Evolutionary conservation across 1,140 invertebrate genomes (phyloP), one percentile per base, ranked within the genome.

Genomic region (Aleiodes sp.): DNA sequence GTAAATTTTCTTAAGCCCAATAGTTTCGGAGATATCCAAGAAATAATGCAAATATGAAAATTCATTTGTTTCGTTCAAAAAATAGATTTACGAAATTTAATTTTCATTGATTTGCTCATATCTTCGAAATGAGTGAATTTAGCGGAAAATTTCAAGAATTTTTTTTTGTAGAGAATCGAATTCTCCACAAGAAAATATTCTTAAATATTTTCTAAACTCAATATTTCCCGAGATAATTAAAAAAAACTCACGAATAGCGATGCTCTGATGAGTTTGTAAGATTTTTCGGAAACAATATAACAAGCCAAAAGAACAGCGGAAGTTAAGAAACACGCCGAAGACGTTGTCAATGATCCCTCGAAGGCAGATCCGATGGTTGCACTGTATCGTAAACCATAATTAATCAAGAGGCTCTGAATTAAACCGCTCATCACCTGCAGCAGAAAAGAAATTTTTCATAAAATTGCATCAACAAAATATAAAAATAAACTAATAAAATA

Each of bases 261-360:
- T 61, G 93, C 91, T 65, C 92, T 85, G 57, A 95, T 90, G 1
- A 94, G 83, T 37, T 87, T 87, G 72, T 91, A 91, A 0, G 93
- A 91, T 78, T 93, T 93, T 46, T 91, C 88, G 0, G 94, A 95
- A 39, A 94, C 83, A 9, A 94, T 82, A 79, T 94, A 95, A 81
- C 91, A 93, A 14, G 90, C 80, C 6, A 94, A 87, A 21, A 94
- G 84, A 1, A 94, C 83, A 9, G 89, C 82, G 0, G 92, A 92
- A 10, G 91, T 94, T 37, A 94, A 87, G 39, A 94, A 88, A 71
- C 92, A 93, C 12, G 92, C 91, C 0, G 91, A 90, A 0, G 90
- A 90, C 2, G 92, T 93, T 26, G 93, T 92, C 52, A 94, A 80
- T 75, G 94, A 92, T 10, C 92, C 90, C 67, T 93, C 91, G 77